Evolutionary conservation across 2,113 vertebrate genomes (phyloP), one percentile per base, ranked within the genome.

Genomic region (Pterocles burchelli): DNA sequence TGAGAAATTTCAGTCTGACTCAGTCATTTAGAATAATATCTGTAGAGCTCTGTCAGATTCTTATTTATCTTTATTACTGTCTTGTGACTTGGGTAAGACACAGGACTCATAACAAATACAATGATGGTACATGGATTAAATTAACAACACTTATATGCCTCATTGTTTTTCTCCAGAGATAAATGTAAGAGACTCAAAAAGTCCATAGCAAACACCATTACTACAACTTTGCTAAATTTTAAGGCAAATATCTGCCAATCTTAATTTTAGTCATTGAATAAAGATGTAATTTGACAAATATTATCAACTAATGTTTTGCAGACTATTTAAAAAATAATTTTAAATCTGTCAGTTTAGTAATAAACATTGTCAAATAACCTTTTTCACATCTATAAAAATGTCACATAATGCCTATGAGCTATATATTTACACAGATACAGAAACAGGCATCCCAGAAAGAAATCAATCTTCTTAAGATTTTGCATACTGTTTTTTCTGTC

Each of bases 41-140:
- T 90, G 38, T 75, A 95, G 88, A 96, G 57, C 49, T 92, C 25
- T 95, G 63, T 79, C 85, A 93, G 86, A 48, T 66, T 28, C 41
- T 81, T 94, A 93, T 97, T 97, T 97, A 89, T 97, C 90, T 97
- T 98, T 97, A 97, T 98, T 97, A 97, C 75, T 92, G 33, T 75
- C 41, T 92, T 58, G 63, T 96, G 97, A 93, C 84, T 96, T 80
- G 28, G 19, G 16, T 62, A 91, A 91, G 88, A 93, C 49, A 79
- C 13, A 68, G 38, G 74, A 92, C 59, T 89, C 55, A 96, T 95
- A 94, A 85, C 25, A 93, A 97, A 96, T 85, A 93, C 49, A 90
- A 59, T 71, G 41, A 93, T 88, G 45, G 67, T 51, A 34, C 84
- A 94, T 68, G 36, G 67, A 90, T 94, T 89, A 95, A 95, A 94